Base-by-base conservation (phyloP, 1,140 invertebrate genomes). In the Aphidius gifuensis region DNA sequence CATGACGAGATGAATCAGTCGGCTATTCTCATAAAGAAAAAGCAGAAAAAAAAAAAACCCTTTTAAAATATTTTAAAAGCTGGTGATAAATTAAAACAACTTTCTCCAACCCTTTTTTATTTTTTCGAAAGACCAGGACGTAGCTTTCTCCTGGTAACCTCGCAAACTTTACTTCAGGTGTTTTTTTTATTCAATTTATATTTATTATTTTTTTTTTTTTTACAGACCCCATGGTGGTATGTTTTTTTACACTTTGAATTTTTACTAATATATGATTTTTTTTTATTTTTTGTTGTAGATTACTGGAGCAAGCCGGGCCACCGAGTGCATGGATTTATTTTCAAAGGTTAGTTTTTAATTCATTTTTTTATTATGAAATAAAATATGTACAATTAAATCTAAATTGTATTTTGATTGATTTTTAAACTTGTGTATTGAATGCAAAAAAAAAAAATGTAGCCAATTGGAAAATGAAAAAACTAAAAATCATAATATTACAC, bases 21-120 rank as follows among this genome's bases (percentile, higher is more conserved):
- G 53, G 16, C n/a, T 40, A 11, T 43, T 55, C 8, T 21, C 5
- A 58, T 43, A 50, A 50, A 47, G 45, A 40, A 23, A 50, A 43
- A 60, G 6, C 16, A n/a, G 49, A 44, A 63, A 32, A 60, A 63
- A 32, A 60, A 61, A 61, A 65, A 78, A 71, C 65, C 69, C 68
- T 74, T 75, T 71, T 46, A 60, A 62, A 62, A 60, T 68, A 69
- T 76, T 77, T 78, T 76, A 79, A 69, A 32, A 73, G 67, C 69
- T 8, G 53, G 48, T 39, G 61, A 50, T 68, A 64, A 73, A 75
- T 75, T 76, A 71, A 71, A 68, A 66, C 47, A 67, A 78, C 75
- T 78, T 80, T 80, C 74, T 67, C 69, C 68, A 62, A 78, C 74
- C 74, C 75, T 72, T 79, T 78, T 76, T 73, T 58, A 8, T 63